phyloP scores from a whole-genome alignment of 1,140 invertebrate genomes.

The Drosophila nannoptera region DNA sequence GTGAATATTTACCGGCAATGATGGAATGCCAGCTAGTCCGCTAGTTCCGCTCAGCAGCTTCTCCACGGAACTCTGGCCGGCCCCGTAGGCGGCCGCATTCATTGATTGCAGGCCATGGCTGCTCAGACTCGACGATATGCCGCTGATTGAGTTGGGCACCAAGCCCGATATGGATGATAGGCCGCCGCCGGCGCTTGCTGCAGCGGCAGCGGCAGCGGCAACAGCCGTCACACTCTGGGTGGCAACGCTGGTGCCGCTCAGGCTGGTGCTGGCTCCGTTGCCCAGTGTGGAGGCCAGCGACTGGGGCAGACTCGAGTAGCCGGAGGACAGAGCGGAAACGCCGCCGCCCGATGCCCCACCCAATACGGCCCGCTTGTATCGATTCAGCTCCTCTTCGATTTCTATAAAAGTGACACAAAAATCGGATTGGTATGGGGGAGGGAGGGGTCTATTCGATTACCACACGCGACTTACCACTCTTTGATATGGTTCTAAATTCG shows the following conservation, averaged over 20 bases:
- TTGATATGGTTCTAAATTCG: slow-evolving; percentile 79
- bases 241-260: slow-evolving; percentile 67
- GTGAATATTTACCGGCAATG: slow-evolving; percentile 79
- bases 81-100: slow-evolving; percentile 51
- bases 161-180: slow-evolving; percentile 76
- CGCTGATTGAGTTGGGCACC: slow-evolving; percentile 77
- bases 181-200: slow-evolving; percentile 41
- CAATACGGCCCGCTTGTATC: slow-evolving; percentile 74
- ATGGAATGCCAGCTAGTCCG: slow-evolving; percentile 78
- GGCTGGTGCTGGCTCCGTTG: slow-evolving; percentile 66
- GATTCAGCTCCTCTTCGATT: slow-evolving; percentile 79
- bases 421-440: background rate
- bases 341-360: slow-evolving; percentile 64
- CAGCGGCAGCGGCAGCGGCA: slow-evolving; percentile 45
- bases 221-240: slow-evolving; percentile 47
- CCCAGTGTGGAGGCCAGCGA: slow-evolving; percentile 68
- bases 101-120: slow-evolving; percentile 75
- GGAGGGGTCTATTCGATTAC: background rate
- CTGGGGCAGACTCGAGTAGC: slow-evolving; percentile 68
- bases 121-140: slow-evolving; percentile 77
- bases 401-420: slow-evolving; percentile 33
- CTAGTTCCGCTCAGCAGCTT: slow-evolving; percentile 77
- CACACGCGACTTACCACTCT: slow-evolving; percentile 62
- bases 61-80: slow-evolving; percentile 64
- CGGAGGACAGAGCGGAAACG: slow-evolving; percentile 66